Conservation (phyloP, 2,113 vertebrate genomes). For the Ardeotis arabs region DNA sequence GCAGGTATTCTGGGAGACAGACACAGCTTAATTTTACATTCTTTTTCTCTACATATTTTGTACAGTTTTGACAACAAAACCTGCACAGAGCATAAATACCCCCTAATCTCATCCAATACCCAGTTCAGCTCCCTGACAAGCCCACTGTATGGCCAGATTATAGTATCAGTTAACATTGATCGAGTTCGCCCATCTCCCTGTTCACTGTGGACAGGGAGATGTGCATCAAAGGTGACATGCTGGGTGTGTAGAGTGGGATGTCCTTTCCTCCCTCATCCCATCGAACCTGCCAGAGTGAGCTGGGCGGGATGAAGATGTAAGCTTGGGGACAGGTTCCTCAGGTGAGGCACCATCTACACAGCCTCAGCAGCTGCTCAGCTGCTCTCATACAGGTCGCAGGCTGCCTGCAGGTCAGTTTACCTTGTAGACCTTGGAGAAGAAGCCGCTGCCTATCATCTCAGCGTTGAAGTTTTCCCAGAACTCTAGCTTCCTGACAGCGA, state of each 20-base stretch:
- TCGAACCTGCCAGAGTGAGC: background rate
- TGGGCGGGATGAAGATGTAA: background rate
- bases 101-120: background rate
- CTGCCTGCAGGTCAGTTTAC: constrained; percentile 46
- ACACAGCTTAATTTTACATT: background rate
- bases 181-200: background rate
- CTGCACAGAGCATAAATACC: background rate
- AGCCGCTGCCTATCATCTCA: constrained; percentile 85
- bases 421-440: constrained; percentile 91
- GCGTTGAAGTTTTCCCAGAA: constrained; percentile 88
- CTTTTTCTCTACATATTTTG: background rate
- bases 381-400: background rate
- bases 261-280: background rate
- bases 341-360: background rate
- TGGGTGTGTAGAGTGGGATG: fast-evolving
- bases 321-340: background rate
- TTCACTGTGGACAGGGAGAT: background rate
- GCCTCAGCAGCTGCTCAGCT: background rate
- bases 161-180: background rate
- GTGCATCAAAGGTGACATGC: background rate
- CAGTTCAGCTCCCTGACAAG: background rate
- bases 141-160: background rate
- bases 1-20: background rate
- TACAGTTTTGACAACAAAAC: background rate
- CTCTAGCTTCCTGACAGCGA: constrained; percentile 85